These are phyloP conservation scores for Nyctibius grandis DNA, from an alignment of 2,797 vertebrate genomes.

Conservation along the genomic window DNA sequence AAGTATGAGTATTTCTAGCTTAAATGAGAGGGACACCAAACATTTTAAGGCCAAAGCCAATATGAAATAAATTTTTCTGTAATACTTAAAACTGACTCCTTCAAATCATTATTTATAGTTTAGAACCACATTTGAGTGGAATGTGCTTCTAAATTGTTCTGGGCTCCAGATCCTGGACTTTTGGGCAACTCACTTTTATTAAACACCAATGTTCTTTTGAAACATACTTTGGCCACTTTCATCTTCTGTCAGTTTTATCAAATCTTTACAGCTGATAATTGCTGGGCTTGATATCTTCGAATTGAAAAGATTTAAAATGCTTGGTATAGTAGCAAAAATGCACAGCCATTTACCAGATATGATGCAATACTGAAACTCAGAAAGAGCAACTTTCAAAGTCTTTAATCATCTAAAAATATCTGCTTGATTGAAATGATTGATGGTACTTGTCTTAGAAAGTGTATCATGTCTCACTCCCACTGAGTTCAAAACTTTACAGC, in stretches of 20 bases:
- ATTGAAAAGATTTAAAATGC: not conserved
- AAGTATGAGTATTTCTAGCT: not conserved
- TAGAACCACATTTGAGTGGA: not conserved
- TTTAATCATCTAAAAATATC: not conserved
- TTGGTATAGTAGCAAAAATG: not conserved
- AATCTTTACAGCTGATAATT: not conserved
- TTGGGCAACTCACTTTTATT: not conserved
- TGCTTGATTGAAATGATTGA: not conserved
- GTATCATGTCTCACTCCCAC: not conserved
- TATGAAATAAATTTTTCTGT: not conserved
- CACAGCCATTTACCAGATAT: not conserved
- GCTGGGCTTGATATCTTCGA: not conserved
- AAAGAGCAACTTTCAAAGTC: not conserved
- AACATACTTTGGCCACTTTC: not conserved
- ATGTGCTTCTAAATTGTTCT: not conserved
- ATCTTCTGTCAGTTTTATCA: not conserved
- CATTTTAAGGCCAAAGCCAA: not conserved
- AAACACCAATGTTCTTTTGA: not conserved
- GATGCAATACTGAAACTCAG: not conserved
- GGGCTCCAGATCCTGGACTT: not conserved
- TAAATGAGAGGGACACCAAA: not conserved
- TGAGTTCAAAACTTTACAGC: conserved; percentile 34
- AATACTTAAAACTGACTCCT: not conserved
- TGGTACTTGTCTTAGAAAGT: conserved; percentile 6
- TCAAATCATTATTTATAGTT: not conserved